Conservation (phyloP, 2,888 invertebrate species). For the Acleris laterana region DNA sequence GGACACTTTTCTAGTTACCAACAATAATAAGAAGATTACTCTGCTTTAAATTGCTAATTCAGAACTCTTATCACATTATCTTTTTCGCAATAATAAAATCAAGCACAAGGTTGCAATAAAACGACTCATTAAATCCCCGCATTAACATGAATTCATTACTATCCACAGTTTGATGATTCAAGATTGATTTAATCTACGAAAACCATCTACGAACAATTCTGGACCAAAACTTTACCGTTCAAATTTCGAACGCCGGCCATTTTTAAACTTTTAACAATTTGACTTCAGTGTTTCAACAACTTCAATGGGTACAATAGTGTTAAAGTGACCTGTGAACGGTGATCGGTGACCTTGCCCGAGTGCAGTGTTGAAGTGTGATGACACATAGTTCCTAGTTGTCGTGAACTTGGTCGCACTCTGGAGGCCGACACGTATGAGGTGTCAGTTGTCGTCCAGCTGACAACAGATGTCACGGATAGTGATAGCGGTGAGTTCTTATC, state of each 20-base stretch:
- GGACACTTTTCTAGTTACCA: conserved; percentile 2
- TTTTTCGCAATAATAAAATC: conserved; percentile 26
- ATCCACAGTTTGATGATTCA: conserved; percentile 23
- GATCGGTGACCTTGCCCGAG: conserved; percentile 22
- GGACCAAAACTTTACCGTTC: background rate
- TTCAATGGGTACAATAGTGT: conserved; percentile 1
- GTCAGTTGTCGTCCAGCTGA: conserved; percentile 83
- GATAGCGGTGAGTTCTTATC: conserved; percentile 71
- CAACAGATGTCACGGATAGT: conserved; percentile 81
- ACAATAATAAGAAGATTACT: conserved; percentile 9
- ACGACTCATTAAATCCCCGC: conserved; percentile 21
- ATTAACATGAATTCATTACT: conserved; percentile 19
- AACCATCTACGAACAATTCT: conserved; percentile 22
- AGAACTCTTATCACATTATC: conserved; percentile 21
- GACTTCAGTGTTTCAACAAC: background rate
- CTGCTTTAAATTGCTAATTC: conserved; percentile 1
- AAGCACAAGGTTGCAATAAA: conserved; percentile 31
- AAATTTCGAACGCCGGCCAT: too few species aligned
- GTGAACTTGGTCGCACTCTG: conserved; percentile 67
- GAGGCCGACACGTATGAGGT: conserved; percentile 81
- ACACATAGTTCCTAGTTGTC: conserved; percentile 45
- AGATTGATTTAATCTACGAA: conserved; percentile 27
- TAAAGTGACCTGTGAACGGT: conserved; percentile 15
- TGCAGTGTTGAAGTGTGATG: conserved; percentile 48
- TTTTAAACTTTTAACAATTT: background rate